Evolutionary conservation across 2,888 invertebrate genomes (phyloP).

Genomic region (Slavum lentiscoides): DNA sequence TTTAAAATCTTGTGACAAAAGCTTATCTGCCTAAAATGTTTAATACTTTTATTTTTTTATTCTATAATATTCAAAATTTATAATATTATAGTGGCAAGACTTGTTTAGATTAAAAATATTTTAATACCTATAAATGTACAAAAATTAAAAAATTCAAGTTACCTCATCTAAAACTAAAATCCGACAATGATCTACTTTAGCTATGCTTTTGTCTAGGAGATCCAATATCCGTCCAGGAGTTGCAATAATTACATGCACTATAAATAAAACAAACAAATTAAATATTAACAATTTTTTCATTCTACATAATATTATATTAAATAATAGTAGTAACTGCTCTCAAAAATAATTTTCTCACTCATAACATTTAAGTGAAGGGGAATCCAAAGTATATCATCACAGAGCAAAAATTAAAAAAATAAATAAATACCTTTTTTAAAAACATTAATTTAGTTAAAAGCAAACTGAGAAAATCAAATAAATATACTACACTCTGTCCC

Average conservation of each 20-base stretch:
- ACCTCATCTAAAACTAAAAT: slow-evolving; percentile 95
- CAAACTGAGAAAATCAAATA: too few species aligned
- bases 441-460: too few species aligned
- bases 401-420: not conserved
- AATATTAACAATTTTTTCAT: too few species aligned
- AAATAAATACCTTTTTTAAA: too few species aligned
- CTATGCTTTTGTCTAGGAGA: slow-evolving; percentile 92
- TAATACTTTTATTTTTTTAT: not conserved
- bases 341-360: slow-evolving; percentile 38
- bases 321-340: not conserved
- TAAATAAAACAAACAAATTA: slow-evolving; percentile 56
- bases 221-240: slow-evolving; percentile 99
- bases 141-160: slow-evolving; percentile 43
- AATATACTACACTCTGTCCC: too few species aligned
- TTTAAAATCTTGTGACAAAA: slow-evolving; percentile 98
- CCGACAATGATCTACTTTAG: slow-evolving; percentile 93
- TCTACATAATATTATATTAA: too few species aligned
- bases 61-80: not conserved
- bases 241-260: slow-evolving; percentile 97
- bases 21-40: slow-evolving; percentile 80
- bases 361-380: slow-evolving; percentile 51
- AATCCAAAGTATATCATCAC: slow-evolving; percentile 49
- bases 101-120: not conserved
- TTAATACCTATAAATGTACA: not conserved
- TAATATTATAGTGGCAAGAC: too few species aligned